These are phyloP conservation scores for Rhynchonycteris naso DNA, from an alignment of 2,797 vertebrate genomes.

Conservation along the genomic window DNA sequence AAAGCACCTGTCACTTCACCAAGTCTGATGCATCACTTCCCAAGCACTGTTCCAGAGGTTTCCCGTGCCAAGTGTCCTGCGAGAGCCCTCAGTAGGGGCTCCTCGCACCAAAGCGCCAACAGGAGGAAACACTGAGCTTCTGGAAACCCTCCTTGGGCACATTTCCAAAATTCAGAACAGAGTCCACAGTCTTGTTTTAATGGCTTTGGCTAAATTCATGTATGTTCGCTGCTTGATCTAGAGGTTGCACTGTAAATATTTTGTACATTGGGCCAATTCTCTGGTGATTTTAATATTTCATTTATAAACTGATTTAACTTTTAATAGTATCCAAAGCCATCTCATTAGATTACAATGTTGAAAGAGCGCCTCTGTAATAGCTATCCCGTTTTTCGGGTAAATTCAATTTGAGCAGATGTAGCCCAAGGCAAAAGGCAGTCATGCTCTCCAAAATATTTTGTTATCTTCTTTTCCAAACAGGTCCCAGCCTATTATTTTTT, in stretches of 20 bases:
- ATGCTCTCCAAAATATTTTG: constrained; percentile 34
- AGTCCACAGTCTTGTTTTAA: constrained; percentile 35
- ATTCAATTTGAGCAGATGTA: constrained; percentile 70
- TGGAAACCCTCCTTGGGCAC: neutral
- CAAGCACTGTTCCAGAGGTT: neutral
- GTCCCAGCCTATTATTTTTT: neutral
- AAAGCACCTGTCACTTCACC: neutral
- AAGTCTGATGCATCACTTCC: neutral
- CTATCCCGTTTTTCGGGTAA: constrained; percentile 49
- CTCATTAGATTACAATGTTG: constrained; percentile 70
- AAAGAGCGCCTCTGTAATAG: constrained; percentile 53
- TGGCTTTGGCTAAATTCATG: constrained; percentile 62
- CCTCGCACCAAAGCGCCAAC: neutral
- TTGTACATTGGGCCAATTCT: constrained; percentile 67
- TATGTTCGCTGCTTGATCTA: constrained; percentile 66
- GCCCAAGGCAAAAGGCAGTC: constrained; percentile 66
- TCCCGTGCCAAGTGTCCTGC: neutral
- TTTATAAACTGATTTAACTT: constrained; percentile 80
- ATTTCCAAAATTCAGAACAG: neutral
- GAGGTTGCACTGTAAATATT: constrained; percentile 70
- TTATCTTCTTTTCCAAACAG: constrained; percentile 43
- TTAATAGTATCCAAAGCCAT: constrained; percentile 77
- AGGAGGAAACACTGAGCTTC: neutral
- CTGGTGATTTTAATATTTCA: constrained; percentile 78
- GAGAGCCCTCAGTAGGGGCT: neutral